A percentile compares a stretch with the other conserved stretches of the same genome.
Conservation (phyloP, 2,797 vertebrate genomes). For the Anisognathus igniventris region DNA sequence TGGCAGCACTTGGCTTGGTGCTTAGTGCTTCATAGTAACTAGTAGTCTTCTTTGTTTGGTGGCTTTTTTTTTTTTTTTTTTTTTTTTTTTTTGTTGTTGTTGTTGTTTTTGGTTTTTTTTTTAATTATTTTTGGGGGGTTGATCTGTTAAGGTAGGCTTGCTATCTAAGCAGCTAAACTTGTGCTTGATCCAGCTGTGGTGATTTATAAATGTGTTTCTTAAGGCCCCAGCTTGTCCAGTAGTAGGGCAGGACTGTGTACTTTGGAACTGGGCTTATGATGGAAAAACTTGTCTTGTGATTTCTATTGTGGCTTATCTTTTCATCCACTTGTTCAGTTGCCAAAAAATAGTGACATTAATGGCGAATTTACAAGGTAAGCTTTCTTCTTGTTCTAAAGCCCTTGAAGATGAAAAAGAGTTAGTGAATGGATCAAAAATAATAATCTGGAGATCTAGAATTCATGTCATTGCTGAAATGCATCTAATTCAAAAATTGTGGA, state of each 20-base stretch:
- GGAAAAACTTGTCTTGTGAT: background rate
- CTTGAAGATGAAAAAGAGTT: background rate
- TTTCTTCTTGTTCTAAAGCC: background rate
- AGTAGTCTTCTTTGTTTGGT: too few relatives aligned
- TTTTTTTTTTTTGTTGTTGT: background rate
- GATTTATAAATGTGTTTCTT: background rate
- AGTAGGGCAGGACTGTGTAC: too few relatives aligned
- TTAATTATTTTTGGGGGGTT: background rate
- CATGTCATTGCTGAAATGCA: background rate
- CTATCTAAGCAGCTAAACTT: background rate
- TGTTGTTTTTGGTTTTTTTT: too few relatives aligned
- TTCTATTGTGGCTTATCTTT: background rate
- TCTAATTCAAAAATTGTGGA: background rate
- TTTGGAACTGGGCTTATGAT: background rate
- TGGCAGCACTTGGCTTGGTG: background rate
- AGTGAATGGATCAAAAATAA: background rate
- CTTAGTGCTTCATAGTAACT: background rate
- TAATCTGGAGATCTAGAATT: background rate
- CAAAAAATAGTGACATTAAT: background rate
- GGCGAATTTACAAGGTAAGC: background rate
- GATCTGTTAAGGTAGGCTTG: background rate
- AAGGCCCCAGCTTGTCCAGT: rapidly evolving
- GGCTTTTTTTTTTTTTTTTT: background rate
- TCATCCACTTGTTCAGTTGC: background rate
- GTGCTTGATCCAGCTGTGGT: background rate